These are phyloP conservation scores for Heliangelus exortis DNA, from an alignment of 2,797 vertebrate species.

Conservation along the genomic window DNA sequence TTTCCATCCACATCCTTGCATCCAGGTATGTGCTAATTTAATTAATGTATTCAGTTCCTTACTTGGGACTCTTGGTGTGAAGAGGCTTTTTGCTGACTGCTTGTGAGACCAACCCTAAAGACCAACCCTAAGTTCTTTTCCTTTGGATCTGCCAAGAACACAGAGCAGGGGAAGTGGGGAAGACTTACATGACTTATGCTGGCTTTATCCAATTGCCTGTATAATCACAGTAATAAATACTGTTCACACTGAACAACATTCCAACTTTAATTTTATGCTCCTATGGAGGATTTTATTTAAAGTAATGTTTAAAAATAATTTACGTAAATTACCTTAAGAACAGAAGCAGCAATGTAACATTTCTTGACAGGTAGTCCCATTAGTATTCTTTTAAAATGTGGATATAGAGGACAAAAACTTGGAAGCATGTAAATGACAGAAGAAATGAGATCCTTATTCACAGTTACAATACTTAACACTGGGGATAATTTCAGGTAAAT, in stretches of 20 bases:
- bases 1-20: not conserved
- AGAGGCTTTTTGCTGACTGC: not conserved
- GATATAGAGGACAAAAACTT: conserved; percentile 56
- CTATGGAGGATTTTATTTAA: conserved; percentile 62
- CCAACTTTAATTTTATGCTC: conserved; percentile 55
- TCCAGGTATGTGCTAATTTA: not conserved
- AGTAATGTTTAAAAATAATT: conserved; percentile 67
- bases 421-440: conserved; percentile 47
- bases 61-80: not conserved
- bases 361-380: conserved; percentile 60
- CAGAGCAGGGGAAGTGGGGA: not conserved
- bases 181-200: not conserved
- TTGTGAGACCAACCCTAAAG: not conserved
- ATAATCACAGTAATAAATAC: conserved; percentile 40
- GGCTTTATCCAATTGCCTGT: not conserved
- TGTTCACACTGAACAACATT: not conserved
- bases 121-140: too few relatives aligned
- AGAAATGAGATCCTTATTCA: conserved; percentile 42
- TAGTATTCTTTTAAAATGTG: conserved; percentile 50
- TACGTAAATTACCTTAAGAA: conserved; percentile 67
- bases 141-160: not conserved
- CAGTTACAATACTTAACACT: not conserved
- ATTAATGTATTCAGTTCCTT: not conserved
- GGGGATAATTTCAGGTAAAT: conserved; percentile 14
- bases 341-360: conserved; percentile 61